A percentile compares a stretch with the other conserved stretches of the same genome.
These are phyloP conservation scores for Astatoreochromis straeleni DNA, from an alignment of 2,113 vertebrate species.

Conservation along the genomic window DNA sequence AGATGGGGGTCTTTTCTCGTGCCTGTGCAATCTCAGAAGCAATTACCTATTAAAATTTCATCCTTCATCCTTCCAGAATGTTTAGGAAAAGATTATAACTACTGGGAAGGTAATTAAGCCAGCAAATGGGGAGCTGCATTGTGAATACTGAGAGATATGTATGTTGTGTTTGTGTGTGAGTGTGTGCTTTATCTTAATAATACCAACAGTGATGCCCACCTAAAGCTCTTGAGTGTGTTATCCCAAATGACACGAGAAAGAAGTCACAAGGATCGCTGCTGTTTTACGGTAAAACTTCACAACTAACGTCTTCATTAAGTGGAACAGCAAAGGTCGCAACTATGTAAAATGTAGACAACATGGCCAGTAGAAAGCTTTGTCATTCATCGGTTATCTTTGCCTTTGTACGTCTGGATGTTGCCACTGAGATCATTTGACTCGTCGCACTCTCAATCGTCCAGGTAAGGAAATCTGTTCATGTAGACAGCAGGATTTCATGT, in stretches of 20 bases:
- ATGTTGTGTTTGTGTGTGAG: not conserved
- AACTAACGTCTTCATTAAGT: not conserved
- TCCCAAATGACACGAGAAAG: conserved; percentile 3
- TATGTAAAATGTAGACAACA: not conserved
- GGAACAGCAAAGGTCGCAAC: not conserved
- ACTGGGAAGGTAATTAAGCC: conserved; percentile 57
- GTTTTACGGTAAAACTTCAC: not conserved
- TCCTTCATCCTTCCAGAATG: conserved; percentile 31
- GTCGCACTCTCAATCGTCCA: not conserved
- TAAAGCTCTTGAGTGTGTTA: conserved; percentile 14
- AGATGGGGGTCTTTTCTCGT: conserved; percentile 35
- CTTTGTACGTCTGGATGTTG: not conserved
- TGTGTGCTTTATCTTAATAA: conserved; percentile 4
- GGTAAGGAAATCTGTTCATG: not conserved
- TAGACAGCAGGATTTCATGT: not conserved
- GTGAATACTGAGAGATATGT: conserved; percentile 27
- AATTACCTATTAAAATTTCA: conserved; percentile 60
- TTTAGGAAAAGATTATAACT: conserved; percentile 59
- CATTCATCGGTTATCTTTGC: not conserved
- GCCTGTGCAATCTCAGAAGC: conserved; percentile 47
- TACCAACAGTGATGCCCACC: conserved; percentile 8
- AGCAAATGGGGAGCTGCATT: conserved; percentile 35
- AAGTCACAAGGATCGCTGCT: not conserved
- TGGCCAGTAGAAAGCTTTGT: not conserved
- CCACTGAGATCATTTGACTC: not conserved